These are phyloP conservation scores for Chunga burmeisteri DNA, from an alignment of 2,113 vertebrate genomes.

Conservation along the genomic window DNA sequence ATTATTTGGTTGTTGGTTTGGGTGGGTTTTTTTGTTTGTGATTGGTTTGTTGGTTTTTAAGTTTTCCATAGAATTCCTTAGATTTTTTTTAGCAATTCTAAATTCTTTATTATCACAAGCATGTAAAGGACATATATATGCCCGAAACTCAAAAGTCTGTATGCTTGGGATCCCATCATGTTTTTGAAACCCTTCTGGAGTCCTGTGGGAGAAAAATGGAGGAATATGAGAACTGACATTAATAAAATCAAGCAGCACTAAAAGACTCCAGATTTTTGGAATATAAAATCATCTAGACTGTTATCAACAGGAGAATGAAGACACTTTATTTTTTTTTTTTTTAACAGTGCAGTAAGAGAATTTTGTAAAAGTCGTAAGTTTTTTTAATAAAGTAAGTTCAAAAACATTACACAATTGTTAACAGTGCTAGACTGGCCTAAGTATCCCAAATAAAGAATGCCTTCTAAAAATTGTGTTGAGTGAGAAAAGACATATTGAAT, in stretches of 20 bases:
- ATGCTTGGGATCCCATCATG: neutral
- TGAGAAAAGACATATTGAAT: neutral
- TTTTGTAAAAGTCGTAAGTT: neutral
- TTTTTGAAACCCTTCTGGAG: neutral
- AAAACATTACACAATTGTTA: neutral
- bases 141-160: neutral
- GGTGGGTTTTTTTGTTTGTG: neutral
- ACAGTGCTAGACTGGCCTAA: neutral
- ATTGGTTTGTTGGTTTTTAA: neutral
- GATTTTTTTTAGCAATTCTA: neutral
- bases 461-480: neutral
- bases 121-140: neutral
- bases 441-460: neutral
- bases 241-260: neutral
- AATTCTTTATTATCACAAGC: neutral
- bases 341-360: neutral
- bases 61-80: neutral
- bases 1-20: neutral
- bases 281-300: neutral
- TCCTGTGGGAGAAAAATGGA: neutral
- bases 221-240: neutral
- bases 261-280: neutral
- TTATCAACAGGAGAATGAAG: neutral
- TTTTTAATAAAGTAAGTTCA: neutral
- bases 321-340: neutral